phyloP scores from a whole-genome alignment of 2,113 vertebrate species.

The Acrocephalus arundinaceus region DNA sequence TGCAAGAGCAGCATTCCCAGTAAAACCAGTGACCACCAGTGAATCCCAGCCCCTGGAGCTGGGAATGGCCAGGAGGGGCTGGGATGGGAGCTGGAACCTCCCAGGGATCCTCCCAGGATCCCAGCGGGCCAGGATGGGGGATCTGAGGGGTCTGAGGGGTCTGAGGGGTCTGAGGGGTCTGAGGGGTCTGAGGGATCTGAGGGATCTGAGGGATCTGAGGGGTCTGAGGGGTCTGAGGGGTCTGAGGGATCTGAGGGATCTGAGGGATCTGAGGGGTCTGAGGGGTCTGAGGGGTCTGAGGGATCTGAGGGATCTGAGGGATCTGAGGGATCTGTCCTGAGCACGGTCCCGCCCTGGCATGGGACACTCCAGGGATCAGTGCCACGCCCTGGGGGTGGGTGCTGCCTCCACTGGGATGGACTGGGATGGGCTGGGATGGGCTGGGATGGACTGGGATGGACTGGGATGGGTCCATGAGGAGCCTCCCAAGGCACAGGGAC shows the following conservation, averaged over 20 bases:
- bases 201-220: too few species aligned
- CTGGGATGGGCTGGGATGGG: background rate
- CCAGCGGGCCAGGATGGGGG: background rate
- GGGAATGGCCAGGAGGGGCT: background rate
- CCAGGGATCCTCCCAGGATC: background rate
- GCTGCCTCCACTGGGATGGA: background rate
- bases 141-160: background rate
- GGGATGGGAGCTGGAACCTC: background rate
- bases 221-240: too few species aligned
- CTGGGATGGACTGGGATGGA: background rate
- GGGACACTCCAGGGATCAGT: background rate
- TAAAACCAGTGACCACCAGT: background rate
- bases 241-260: too few species aligned
- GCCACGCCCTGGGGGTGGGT: background rate
- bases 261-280: background rate
- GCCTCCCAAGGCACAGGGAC: background rate
- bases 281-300: too few species aligned
- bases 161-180: too few species aligned
- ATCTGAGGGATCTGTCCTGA: background rate
- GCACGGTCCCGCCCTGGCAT: background rate
- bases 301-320: too few species aligned
- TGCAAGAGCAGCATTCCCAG: background rate
- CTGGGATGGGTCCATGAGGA: background rate
- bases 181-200: too few species aligned
- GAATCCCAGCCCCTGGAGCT: background rate